Evolutionary conservation across 2,113 vertebrate genomes (phyloP).

Genomic region (Syngnathoides biaculeatus): DNA sequence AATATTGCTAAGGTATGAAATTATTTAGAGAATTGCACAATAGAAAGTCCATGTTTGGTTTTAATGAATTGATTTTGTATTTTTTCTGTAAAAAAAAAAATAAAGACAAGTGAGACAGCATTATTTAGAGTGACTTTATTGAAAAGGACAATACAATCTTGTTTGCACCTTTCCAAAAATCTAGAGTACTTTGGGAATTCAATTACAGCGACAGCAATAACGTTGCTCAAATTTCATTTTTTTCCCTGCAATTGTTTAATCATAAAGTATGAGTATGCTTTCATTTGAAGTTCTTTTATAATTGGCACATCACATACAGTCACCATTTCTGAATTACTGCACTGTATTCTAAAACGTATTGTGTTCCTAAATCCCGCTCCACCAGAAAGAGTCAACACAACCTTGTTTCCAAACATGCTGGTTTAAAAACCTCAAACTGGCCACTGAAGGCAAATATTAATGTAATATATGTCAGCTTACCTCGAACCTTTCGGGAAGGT

Average conservation of each 20-base stretch:
- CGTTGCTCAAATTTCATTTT: slow-evolving; percentile 16
- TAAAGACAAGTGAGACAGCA: not conserved
- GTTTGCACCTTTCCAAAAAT: slow-evolving; percentile 44
- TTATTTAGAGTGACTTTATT: slow-evolving; percentile 65
- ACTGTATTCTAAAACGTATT: not conserved
- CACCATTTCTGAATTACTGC: slow-evolving; percentile 16
- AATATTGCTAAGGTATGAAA: too few relatives aligned
- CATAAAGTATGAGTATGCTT: slow-evolving; percentile 2
- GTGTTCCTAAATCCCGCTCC: slow-evolving; percentile 15
- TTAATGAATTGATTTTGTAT: not conserved
- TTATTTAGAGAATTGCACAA: not conserved
- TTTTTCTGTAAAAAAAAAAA: not conserved
- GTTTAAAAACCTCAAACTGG: slow-evolving; percentile 46
- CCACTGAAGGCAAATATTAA: slow-evolving; percentile 20
- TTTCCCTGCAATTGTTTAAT: not conserved
- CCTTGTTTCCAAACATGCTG: slow-evolving; percentile 24
- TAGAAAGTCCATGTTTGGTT: not conserved
- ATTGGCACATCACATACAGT: slow-evolving; percentile 41
- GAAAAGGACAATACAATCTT: slow-evolving; percentile 57
- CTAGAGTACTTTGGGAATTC: slow-evolving; percentile 23
- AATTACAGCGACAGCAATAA: slow-evolving; percentile 11
- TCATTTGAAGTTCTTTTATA: slow-evolving; percentile 17
- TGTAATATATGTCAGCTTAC: slow-evolving; percentile 6
- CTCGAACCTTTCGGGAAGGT: not conserved
- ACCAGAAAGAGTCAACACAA: slow-evolving; percentile 20